Evolutionary conservation across 2,113 vertebrate genomes (phyloP).

Genomic region (Chauna torquata): DNA sequence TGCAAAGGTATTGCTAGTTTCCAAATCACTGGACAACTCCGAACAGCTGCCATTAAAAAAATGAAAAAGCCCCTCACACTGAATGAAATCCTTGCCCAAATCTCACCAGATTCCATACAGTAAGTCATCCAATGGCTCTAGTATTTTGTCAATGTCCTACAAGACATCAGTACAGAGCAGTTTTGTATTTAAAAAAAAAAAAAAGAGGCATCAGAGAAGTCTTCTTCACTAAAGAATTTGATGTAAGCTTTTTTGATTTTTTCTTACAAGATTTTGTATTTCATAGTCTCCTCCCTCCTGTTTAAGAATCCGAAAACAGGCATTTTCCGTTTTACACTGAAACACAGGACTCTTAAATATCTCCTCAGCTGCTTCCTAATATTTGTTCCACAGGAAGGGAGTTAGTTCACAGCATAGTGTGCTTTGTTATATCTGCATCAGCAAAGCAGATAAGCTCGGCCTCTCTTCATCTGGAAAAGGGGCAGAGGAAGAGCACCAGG

Average conservation of each 20-base stretch:
- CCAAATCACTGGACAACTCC: background rate
- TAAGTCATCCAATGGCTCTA: background rate
- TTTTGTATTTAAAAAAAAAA: background rate
- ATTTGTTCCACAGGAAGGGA: slow-evolving; percentile 63
- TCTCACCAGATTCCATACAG: background rate
- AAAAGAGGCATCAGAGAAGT: background rate
- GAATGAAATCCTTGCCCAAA: background rate
- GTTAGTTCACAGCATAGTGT: background rate
- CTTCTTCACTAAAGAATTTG: background rate
- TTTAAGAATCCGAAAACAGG: background rate
- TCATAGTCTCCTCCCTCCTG: background rate
- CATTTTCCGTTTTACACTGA: slow-evolving; percentile 6
- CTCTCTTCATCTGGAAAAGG: background rate
- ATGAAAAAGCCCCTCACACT: background rate
- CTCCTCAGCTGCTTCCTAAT: slow-evolving; percentile 56
- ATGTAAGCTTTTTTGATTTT: background rate
- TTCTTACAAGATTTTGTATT: background rate
- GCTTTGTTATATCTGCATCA: slow-evolving; percentile 7
- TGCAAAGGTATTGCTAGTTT: background rate
- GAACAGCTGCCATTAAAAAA: background rate
- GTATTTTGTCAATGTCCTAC: background rate
- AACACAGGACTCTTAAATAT: background rate
- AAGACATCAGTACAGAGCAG: background rate
- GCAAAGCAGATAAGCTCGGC: background rate
- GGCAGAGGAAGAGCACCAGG: background rate